phyloP scores from a whole-genome alignment of 2,797 vertebrate genomes.

The Hemitrygon akajei region DNA sequence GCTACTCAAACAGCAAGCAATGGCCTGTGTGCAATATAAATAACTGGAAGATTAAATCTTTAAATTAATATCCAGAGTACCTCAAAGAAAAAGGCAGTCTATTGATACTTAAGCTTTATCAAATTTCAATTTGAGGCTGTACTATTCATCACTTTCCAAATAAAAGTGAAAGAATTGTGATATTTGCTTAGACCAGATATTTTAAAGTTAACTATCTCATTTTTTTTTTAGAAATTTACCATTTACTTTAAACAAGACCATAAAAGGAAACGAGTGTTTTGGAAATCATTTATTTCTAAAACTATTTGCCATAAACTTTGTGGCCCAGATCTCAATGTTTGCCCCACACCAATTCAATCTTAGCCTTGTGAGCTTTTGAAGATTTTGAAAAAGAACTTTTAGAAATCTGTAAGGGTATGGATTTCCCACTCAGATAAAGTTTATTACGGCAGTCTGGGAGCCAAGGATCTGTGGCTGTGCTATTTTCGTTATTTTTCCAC shows the following conservation, averaged over 20 bases:
- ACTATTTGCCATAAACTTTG: not conserved
- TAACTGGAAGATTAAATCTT: not conserved
- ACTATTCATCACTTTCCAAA: no score
- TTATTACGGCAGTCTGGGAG: slow-evolving; percentile 79
- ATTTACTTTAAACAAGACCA: no score
- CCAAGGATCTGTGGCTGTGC: slow-evolving; percentile 46
- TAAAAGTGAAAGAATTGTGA: no score
- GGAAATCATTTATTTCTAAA: not conserved
- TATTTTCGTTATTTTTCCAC: slow-evolving; percentile 47
- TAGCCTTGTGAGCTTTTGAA: slow-evolving; percentile 79
- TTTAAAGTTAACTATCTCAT: no score
- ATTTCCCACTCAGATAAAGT: slow-evolving; percentile 88
- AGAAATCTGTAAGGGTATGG: slow-evolving; percentile 76
- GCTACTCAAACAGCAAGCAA: not conserved
- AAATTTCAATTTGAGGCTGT: no score
- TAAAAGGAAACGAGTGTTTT: not conserved
- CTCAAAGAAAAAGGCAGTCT: no score
- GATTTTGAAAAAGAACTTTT: slow-evolving; percentile 88
- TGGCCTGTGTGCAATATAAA: not conserved
- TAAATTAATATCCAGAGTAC: no score
- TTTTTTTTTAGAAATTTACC: no score
- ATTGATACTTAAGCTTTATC: no score
- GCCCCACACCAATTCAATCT: slow-evolving; percentile 78
- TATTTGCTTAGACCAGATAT: no score
- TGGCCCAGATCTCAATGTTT: slow-evolving; percentile 42